Base-by-base conservation (phyloP, 2,888 invertebrate species). In the Ethmia dodecea region DNA sequence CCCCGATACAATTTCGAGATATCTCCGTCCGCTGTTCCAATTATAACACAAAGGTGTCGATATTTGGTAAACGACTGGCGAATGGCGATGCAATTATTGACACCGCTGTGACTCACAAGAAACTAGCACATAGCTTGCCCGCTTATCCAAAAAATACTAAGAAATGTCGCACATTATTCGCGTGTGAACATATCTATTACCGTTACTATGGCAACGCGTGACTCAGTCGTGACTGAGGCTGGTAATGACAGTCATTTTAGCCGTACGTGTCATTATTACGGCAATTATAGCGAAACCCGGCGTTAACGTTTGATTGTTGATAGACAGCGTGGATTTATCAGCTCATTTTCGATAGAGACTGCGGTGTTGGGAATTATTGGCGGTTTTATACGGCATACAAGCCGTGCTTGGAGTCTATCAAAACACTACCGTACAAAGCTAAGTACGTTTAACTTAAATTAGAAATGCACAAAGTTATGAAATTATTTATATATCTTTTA, bases 191-290 rank as follows among this genome's bases (percentile, higher is more conserved):
- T 52, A 42, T 41, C 37, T 37, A 36, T 47, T 48, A 52, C 57
- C 51, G 55, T 55, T 55, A 54, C 36, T 28, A 35, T 38, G 33
- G 38, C 32, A 40, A 33, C 36, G 33, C 37, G 42, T 35, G 37
- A 37, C 29, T 40, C 39, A 36, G 40, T 33, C 40, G 30, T 25
- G 29, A 18, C 47, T 43, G 38, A n/a, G 33, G 33, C 33, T 27
- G 18, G 43, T 50, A 54, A 54, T 52, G 44, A 35, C 42, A 36
- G 44, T 44, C 42, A 50, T 54, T 60, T 47, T 38, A 40, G 33
- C 40, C 33, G 45, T 45, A 47, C 58, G 60, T 59, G 57, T 59
- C 47, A 60, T 65, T 64, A 65, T 62, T 57, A 57, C 37, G 46
- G 52, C 59, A 64, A 71, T 68, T 62, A 67, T 60, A 42, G 34